phyloP scores from a whole-genome alignment of 2,113 vertebrate species.

The Hemibagrus wyckioides region DNA sequence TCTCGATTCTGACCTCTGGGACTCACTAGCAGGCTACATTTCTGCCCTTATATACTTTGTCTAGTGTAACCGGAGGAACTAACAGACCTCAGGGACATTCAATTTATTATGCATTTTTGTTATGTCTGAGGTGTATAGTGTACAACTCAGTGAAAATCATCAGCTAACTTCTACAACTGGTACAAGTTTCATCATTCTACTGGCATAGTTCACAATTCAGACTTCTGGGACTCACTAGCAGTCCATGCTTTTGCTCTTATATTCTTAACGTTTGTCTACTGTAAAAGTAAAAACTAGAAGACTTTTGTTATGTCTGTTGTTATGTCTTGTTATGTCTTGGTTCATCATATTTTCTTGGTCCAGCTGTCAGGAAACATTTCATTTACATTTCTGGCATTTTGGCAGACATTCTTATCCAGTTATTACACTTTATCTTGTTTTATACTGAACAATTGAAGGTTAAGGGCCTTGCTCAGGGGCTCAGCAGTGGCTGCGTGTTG shows the following conservation, averaged over 20 bases:
- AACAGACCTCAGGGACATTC: not conserved
- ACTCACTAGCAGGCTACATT: not conserved
- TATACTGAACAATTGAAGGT: too few relatives aligned
- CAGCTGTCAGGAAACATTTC: not conserved
- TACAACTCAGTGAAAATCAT: not conserved
- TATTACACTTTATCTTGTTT: too few relatives aligned
- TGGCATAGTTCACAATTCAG: not conserved
- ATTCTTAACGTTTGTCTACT: not conserved
- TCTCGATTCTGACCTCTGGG: not conserved
- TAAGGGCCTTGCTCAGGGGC: too few relatives aligned
- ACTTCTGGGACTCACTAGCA: not conserved
- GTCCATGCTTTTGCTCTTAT: not conserved
- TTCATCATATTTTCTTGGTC: not conserved
- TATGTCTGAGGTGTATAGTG: not conserved
- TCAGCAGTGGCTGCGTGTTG: too few relatives aligned
- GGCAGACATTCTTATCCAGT: too few relatives aligned
- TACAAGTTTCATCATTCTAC: not conserved
- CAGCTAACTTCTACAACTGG: not conserved
- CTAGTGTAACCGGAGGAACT: not conserved
- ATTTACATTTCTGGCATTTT: too few relatives aligned
- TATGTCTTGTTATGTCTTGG: not conserved
- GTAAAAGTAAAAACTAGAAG: too few relatives aligned
- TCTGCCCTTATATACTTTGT: not conserved
- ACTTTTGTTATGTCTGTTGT: not conserved
- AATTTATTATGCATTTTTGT: slow-evolving; percentile 1